Conservation (phyloP, 2,797 vertebrate genomes). For the Sebastes oblongus region DNA sequence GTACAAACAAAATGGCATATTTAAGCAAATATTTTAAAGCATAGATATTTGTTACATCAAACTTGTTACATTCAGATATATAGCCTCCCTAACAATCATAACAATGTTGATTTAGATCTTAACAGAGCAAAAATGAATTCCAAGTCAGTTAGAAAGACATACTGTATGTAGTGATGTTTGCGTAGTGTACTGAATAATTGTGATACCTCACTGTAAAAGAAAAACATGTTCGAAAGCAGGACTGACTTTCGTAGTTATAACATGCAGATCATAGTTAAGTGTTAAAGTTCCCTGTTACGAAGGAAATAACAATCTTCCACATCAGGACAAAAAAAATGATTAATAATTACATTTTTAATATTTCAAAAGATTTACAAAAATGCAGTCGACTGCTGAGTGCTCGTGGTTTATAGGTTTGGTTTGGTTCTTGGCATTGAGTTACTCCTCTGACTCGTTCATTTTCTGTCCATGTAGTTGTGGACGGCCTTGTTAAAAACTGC, state of each 20-base stretch:
- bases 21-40: neutral
- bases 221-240: neutral
- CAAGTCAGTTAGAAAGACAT: neutral
- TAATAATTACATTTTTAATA: neutral
- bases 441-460: slow-evolving; percentile 26
- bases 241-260: neutral
- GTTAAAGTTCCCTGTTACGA: neutral
- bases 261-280: neutral
- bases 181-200: neutral
- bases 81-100: neutral
- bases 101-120: neutral
- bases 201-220: neutral
- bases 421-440: neutral
- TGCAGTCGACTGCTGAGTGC: neutral
- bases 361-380: neutral
- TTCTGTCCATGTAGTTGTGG: slow-evolving; percentile 75
- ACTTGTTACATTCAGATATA: neutral
- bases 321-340: neutral
- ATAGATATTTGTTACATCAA: neutral
- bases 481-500: slow-evolving; percentile 84
- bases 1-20: neutral
- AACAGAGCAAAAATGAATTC: neutral
- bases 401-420: neutral
- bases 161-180: too few species aligned
- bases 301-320: neutral